Conservation (phyloP, 2,888 invertebrate species). For the Eudemis profundana region DNA sequence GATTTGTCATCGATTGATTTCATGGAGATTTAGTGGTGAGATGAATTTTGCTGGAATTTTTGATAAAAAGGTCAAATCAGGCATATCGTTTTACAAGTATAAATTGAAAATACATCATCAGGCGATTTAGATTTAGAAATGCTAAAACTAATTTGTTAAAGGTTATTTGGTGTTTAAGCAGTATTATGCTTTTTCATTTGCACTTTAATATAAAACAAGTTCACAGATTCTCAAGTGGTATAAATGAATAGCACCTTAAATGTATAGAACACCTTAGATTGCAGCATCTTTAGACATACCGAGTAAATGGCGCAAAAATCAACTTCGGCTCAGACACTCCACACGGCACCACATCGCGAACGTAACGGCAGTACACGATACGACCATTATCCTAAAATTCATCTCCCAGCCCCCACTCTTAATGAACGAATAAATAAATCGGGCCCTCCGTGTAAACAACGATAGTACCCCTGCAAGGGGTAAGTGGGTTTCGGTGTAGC, state of each 20-base stretch:
- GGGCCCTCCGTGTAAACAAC: slow-evolving; percentile 80
- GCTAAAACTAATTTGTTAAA: too few species aligned
- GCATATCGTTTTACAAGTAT: too few species aligned
- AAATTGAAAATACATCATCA: too few species aligned
- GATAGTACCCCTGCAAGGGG: slow-evolving; percentile 78
- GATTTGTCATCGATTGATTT: slow-evolving; percentile 70
- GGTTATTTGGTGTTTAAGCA: too few species aligned
- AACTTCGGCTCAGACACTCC: slow-evolving; percentile 12
- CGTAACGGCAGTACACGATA: slow-evolving; percentile 54
- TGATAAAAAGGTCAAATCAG: slow-evolving; percentile 13
- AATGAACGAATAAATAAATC: slow-evolving; percentile 85
- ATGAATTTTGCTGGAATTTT: slow-evolving; percentile 11
- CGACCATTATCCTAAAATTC: slow-evolving; percentile 81
- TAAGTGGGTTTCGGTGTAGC: slow-evolving; percentile 84
- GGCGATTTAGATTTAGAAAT: too few species aligned
- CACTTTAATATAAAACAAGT: too few species aligned
- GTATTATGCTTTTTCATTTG: too few species aligned
- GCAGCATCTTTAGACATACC: background rate
- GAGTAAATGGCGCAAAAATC: slow-evolving; percentile 32
- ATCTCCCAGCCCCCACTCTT: slow-evolving; percentile 78
- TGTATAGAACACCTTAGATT: background rate
- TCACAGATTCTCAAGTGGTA: too few species aligned
- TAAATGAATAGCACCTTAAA: too few species aligned
- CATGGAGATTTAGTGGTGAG: slow-evolving; percentile 54
- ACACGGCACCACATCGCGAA: slow-evolving; percentile 31